Evolutionary conservation across 92 coral and sea anemone species (phyloP).

Genomic region (Phenganax stokvisi): DNA sequence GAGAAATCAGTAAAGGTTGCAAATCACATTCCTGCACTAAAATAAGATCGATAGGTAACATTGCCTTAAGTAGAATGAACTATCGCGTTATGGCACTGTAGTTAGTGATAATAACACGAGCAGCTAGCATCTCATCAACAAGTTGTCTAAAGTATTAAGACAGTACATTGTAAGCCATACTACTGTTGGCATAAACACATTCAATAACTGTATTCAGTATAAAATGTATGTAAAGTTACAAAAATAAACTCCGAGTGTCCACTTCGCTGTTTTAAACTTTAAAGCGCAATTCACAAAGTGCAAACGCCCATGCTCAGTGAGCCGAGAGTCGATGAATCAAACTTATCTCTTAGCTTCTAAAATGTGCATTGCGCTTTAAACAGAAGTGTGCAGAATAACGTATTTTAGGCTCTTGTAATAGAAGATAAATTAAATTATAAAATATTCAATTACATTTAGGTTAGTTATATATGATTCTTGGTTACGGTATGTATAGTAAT

Average conservation of each 20-base stretch:
- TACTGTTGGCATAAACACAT: constrained; percentile 9
- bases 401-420: not conserved
- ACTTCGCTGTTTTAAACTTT: not conserved
- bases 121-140: not conserved
- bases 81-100: not conserved
- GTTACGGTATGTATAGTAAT: constrained; percentile 20
- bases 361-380: not conserved
- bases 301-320: too few species aligned
- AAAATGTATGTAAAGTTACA: not conserved
- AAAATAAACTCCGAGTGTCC: not conserved
- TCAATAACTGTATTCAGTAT: not conserved
- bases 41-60: not conserved
- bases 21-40: not conserved
- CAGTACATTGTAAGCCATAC: constrained; percentile 13
- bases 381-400: not conserved
- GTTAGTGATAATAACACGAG: not conserved
- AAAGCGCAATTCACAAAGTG: not conserved
- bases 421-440: not conserved
- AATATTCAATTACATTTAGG: not conserved
- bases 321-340: too few species aligned
- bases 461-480: not conserved
- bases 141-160: not conserved
- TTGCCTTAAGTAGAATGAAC: not conserved
- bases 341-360: too few species aligned
- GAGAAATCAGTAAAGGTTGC: too few species aligned